A percentile compares a stretch with the other conserved stretches of the same genome.
Conservation (phyloP, 2,888 invertebrate species). For the Trachelus iudaicus region DNA sequence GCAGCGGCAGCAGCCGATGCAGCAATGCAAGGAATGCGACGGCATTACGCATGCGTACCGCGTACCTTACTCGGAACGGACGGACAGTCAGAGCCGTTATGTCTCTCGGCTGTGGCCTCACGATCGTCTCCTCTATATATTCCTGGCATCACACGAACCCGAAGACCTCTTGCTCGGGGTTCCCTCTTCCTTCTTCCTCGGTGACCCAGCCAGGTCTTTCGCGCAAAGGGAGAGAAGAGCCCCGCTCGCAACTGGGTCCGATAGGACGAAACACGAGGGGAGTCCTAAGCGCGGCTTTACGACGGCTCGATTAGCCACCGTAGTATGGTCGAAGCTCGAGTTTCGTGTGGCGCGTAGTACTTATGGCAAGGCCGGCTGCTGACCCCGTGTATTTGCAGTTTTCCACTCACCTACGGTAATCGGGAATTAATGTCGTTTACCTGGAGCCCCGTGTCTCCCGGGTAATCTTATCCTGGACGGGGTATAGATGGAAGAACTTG, state of each 20-base stretch:
- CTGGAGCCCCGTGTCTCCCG: accelerated
- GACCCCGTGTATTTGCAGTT: conserved; percentile 29
- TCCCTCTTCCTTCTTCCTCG: not conserved
- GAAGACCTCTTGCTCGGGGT: not conserved
- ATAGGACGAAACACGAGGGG: not conserved
- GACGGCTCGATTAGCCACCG: not conserved
- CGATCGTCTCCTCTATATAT: conserved; percentile 36
- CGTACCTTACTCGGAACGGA: conserved; percentile 71
- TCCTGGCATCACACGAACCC: not conserved
- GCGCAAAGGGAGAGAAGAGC: not conserved
- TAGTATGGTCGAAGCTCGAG: conserved; percentile 4
- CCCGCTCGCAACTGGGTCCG: not conserved
- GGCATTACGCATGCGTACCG: conserved; percentile 72
- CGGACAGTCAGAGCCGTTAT: conserved; percentile 62
- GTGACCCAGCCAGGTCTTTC: not conserved
- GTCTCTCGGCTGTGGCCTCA: conserved; percentile 55
- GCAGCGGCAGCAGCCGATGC: conserved; percentile 11
- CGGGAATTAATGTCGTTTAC: not conserved
- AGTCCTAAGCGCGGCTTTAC: not conserved
- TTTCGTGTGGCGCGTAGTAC: not conserved
- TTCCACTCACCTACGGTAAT: not conserved
- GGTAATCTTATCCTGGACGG: too few relatives aligned
- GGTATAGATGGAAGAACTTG: too few relatives aligned
- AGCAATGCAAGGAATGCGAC: conserved; percentile 70
- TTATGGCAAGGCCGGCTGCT: conserved; percentile 42